These are phyloP conservation scores for Pterocles gutturalis DNA, from an alignment of 2,113 vertebrate genomes.

Conservation along the genomic window DNA sequence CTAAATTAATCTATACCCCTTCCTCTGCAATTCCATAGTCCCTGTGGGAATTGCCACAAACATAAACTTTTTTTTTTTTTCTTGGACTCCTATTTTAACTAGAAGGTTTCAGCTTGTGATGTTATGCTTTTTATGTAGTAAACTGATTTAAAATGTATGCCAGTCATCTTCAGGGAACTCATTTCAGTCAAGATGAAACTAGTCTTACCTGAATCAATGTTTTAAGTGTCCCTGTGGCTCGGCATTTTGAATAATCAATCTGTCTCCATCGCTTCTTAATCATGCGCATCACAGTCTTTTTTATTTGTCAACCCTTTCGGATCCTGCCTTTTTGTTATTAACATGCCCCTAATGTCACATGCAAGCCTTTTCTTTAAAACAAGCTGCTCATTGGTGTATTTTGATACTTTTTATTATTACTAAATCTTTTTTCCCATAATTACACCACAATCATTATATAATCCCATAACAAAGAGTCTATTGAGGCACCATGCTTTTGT, in stretches of 20 bases:
- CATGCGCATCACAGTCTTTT: slow-evolving; percentile 80
- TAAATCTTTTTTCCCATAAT: slow-evolving; percentile 93
- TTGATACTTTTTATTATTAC: slow-evolving; percentile 94
- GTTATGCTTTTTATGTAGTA: slow-evolving; percentile 68
- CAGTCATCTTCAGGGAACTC: slow-evolving; percentile 78
- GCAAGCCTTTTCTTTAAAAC: slow-evolving; percentile 86
- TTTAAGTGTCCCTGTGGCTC: slow-evolving; percentile 86
- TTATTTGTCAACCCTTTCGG: slow-evolving; percentile 87
- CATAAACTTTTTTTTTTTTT: slow-evolving; percentile 37
- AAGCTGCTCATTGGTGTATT: slow-evolving; percentile 86
- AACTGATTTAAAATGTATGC: slow-evolving; percentile 77
- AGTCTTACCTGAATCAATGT: slow-evolving; percentile 88
- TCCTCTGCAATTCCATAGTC: neutral
- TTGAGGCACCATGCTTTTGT: slow-evolving; percentile 97
- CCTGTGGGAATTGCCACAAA: slow-evolving; percentile 32
- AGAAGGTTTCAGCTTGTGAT: slow-evolving; percentile 53
- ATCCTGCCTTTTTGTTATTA: slow-evolving; percentile 81
- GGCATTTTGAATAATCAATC: slow-evolving; percentile 92
- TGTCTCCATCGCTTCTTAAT: slow-evolving; percentile 87
- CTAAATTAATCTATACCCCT: slow-evolving; percentile 53
- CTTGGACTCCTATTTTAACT: slow-evolving; percentile 52
- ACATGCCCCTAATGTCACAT: slow-evolving; percentile 82
- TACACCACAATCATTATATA: slow-evolving; percentile 99
- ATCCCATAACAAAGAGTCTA: slow-evolving; percentile 98
- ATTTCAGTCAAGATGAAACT: slow-evolving; percentile 82